Evolutionary conservation across 2,797 vertebrate genomes (phyloP).

Genomic region (Gobio occitaniae): DNA sequence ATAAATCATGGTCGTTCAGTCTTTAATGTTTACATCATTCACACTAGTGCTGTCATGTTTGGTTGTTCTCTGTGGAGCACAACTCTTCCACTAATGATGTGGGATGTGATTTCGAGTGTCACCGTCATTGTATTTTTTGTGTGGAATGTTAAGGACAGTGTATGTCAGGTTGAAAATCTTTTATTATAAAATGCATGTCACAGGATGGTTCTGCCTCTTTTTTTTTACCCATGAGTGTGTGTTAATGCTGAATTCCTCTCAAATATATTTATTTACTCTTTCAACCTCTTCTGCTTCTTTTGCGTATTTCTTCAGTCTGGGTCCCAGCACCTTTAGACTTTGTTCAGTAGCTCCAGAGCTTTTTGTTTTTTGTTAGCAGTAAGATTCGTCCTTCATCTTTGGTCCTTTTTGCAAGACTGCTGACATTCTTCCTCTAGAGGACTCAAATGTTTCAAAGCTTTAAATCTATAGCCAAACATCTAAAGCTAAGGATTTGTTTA

Average conservation of each 20-base stretch:
- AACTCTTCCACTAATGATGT: neutral
- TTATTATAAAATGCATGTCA: neutral
- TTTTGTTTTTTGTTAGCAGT: neutral
- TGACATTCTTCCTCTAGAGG: constrained; percentile 17
- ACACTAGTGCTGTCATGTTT: neutral
- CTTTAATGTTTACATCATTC: constrained; percentile 1
- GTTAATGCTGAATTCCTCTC: neutral
- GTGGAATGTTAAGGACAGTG: neutral
- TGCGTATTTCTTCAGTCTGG: constrained; percentile 2
- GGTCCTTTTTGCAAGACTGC: neutral
- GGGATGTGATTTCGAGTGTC: constrained; percentile 14
- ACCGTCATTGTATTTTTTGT: neutral
- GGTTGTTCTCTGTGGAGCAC: neutral
- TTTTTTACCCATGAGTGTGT: neutral
- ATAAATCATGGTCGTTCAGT: neutral
- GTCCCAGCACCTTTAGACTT: neutral
- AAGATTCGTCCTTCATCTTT: constrained; percentile 15
- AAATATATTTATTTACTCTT: constrained; percentile 1
- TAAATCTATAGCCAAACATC: constrained; percentile 1
- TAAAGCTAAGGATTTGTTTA: constrained; percentile 8
- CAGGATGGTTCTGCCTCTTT: neutral
- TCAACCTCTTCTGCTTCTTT: constrained; percentile 3
- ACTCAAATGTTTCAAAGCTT: neutral
- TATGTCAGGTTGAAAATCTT: neutral
- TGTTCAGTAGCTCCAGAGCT: neutral